phyloP scores from a whole-genome alignment of 2,888 invertebrate species.

The Melolontha melolontha region DNA sequence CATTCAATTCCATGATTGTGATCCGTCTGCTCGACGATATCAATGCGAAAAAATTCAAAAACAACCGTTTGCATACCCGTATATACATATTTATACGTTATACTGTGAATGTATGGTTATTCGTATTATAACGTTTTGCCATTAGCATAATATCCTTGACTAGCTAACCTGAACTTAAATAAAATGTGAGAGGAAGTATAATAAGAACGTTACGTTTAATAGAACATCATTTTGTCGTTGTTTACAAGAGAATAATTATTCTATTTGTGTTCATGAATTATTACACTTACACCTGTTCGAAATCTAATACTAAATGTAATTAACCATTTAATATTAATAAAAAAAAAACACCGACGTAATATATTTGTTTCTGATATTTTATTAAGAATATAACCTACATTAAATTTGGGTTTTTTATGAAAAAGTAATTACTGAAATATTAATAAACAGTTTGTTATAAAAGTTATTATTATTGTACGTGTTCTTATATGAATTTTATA shows the following conservation, averaged over 20 bases:
- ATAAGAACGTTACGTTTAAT: background rate
- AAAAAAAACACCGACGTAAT: too few relatives aligned
- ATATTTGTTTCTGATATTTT: too few relatives aligned
- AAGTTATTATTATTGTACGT: too few relatives aligned
- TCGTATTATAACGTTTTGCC: constrained; percentile 18
- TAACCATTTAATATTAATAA: too few relatives aligned
- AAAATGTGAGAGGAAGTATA: constrained; percentile 23
- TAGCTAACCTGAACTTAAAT: constrained; percentile 24
- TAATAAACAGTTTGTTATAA: too few relatives aligned
- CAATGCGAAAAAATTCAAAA: constrained; percentile 35
- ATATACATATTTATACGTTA: constrained; percentile 6
- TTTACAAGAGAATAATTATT: background rate
- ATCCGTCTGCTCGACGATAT: constrained; percentile 6
- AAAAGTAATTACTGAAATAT: too few relatives aligned
- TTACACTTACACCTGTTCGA: background rate
- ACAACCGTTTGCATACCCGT: constrained; percentile 37
- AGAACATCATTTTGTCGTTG: background rate
- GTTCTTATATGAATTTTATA: too few relatives aligned
- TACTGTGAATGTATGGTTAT: constrained; percentile 14
- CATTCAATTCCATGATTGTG: constrained; percentile 21
- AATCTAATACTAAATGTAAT: background rate
- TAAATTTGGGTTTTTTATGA: too few relatives aligned
- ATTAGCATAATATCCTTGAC: constrained; percentile 38
- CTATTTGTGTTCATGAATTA: background rate
- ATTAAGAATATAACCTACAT: too few relatives aligned